Base-by-base conservation (phyloP, 2,113 vertebrate genomes). In the Tachuris rubrigastra region DNA sequence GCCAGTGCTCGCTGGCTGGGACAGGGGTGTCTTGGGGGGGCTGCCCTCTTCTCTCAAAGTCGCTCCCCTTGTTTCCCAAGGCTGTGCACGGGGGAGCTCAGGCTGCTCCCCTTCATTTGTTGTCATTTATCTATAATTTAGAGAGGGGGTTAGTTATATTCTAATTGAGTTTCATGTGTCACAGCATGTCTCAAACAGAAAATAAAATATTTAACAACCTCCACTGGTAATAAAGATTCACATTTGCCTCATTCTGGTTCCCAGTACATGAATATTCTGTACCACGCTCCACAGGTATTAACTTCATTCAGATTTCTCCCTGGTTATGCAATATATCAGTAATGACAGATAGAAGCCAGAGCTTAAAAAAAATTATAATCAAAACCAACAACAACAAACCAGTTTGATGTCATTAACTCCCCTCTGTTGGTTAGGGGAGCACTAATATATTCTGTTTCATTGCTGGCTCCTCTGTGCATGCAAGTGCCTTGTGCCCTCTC, bases 161-260 rank as follows among this genome's bases (percentile, higher is more conserved):
- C 65, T 95, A 91, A 96, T 94, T 91, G 94, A 88, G 93, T 95
- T 97, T 88, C 91, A 78, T 91, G 88, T 97, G 95, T 93, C 96
- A 86, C 86, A 95, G 93, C 53, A 0, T 90, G 86, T 87, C 93
- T 95, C 85, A 96, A 96, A 85, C 91, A 95, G 93, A 96, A 97
- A 96, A 95, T 87, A 97, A 97, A 97, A 95, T 97, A 97, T 96
- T 97, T 97, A 97, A 96, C 96, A 94, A 85, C 76, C 90, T 96
- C 62, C 74, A 88, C 84, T 96, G 88, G 95, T 97, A 97, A 97
- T 97, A 89, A 97, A 95, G 90, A 92, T 90, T 97, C 94, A 75
- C 89, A 93, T 96, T 96, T 91, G 86, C 94, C 94, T 96, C 95
- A 2, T 89, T 96, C 78, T 91, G 76, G 66, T 76, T 97, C 85